phyloP scores from a whole-genome alignment of 2,888 invertebrate genomes.

The Yponomeuta cagnagella region DNA sequence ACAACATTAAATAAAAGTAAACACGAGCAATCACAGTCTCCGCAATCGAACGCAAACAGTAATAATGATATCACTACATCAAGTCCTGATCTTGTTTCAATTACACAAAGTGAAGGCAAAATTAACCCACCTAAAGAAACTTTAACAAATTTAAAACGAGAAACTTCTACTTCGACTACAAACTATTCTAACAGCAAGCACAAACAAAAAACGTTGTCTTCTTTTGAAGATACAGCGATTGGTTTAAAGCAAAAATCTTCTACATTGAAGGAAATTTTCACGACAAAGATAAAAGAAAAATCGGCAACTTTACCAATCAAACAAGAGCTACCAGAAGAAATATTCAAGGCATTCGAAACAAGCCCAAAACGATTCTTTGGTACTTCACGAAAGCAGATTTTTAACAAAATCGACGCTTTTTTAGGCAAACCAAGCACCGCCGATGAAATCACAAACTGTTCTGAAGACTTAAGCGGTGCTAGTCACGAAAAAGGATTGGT shows the following conservation, averaged over 20 bases:
- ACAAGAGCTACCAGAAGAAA: conserved; percentile 63
- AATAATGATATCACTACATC: background rate
- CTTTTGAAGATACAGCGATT: background rate
- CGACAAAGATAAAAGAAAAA: conserved; percentile 17
- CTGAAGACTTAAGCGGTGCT: conserved; percentile 29
- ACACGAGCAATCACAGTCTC: background rate
- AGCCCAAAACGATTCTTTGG: conserved; percentile 70
- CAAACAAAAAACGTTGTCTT: background rate
- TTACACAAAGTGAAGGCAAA: conserved; percentile 19
- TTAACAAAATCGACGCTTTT: conserved; percentile 65
- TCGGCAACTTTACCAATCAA: conserved; percentile 33
- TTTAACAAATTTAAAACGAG: background rate
- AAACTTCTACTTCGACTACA: too few species aligned
- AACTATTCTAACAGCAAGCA: background rate
- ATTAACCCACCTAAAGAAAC: conserved; percentile 18
- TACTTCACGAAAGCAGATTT: conserved; percentile 62
- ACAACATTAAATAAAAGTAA: conserved; percentile 27
- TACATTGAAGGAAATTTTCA: background rate
- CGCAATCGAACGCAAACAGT: background rate
- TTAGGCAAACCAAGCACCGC: conserved; percentile 47
- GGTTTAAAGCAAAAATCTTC: background rate
- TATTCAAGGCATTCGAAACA: conserved; percentile 68
- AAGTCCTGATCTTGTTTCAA: background rate
- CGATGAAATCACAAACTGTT: conserved; percentile 28
- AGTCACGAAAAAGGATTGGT: conserved; percentile 61